A percentile compares a stretch with the other conserved stretches of the same genome.
These are phyloP conservation scores for Sicus ferrugineus DNA, from an alignment of 2,888 invertebrate genomes.

Conservation along the genomic window DNA sequence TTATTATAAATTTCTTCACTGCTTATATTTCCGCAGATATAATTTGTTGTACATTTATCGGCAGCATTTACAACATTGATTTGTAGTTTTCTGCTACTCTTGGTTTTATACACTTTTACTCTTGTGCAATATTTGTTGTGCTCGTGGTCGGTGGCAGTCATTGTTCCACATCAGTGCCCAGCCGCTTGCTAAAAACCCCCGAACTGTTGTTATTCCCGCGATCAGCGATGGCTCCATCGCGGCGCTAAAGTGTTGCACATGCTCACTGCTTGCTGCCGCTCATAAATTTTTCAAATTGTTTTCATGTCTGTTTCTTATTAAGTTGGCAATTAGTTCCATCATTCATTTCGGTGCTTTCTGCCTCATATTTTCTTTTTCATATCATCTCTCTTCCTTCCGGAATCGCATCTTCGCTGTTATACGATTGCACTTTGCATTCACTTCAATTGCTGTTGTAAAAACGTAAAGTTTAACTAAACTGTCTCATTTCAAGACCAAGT, in stretches of 20 bases:
- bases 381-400: slow-evolving; percentile 21
- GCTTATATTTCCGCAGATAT: not conserved
- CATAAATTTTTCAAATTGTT: not conserved
- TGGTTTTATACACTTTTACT: slow-evolving; percentile 38
- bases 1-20: not conserved
- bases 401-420: not conserved
- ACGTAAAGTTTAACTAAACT: not conserved
- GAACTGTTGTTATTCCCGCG: not conserved
- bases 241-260: slow-evolving; percentile 13
- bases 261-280: not conserved
- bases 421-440: not conserved
- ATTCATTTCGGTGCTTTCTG: slow-evolving; percentile 9
- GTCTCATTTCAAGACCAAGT: too few relatives aligned
- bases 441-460: not conserved
- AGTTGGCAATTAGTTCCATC: slow-evolving; percentile 38
- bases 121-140: slow-evolving; percentile 1
- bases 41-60: slow-evolving; percentile 24
- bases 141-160: not conserved
- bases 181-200: not conserved
- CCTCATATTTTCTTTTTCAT: slow-evolving; percentile 8
- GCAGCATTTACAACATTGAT: slow-evolving; percentile 35
- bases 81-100: slow-evolving; percentile 17
- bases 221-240: slow-evolving; percentile 28
- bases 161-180: slow-evolving; percentile 23
- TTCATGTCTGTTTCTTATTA: slow-evolving; percentile 15